phyloP scores from a whole-genome alignment of 2,888 invertebrate genomes.

The Ferrisia virgata region DNA sequence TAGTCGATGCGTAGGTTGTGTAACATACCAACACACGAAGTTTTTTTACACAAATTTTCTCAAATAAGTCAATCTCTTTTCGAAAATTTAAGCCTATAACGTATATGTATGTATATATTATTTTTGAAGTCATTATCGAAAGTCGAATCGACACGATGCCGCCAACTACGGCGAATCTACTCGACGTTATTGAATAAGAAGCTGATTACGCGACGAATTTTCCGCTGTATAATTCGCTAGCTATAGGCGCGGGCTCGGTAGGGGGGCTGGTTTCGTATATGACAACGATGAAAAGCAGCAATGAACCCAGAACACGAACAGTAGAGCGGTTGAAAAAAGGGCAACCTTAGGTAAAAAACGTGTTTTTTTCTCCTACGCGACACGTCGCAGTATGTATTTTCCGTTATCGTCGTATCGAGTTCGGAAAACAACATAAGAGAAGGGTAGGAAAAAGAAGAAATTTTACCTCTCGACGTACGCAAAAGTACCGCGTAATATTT shows the following conservation, averaged over 20 bases:
- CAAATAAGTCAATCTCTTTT: too few species aligned
- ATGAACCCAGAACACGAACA: background rate
- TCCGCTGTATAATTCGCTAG: background rate
- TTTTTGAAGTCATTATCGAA: too few species aligned
- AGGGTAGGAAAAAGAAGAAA: background rate
- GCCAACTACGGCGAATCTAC: too few species aligned
- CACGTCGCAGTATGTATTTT: background rate
- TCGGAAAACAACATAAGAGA: too few species aligned
- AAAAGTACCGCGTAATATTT: background rate
- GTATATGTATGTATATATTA: too few species aligned
- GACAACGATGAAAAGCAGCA: background rate
- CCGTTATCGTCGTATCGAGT: background rate
- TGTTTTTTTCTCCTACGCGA: background rate
- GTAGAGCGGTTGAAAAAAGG: background rate
- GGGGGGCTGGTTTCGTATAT: too few species aligned
- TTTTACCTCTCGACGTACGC: background rate
- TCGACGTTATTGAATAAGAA: background rate
- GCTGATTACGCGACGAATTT: conserved; percentile 13
- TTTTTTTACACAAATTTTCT: too few species aligned
- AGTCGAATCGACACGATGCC: too few species aligned
- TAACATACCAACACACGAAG: too few species aligned
- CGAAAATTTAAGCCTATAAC: too few species aligned
- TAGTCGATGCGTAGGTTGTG: too few species aligned
- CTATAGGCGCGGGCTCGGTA: background rate
- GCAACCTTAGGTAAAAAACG: background rate